phyloP scores from a whole-genome alignment of 2,888 invertebrate species.

The Eurytoma californica region DNA sequence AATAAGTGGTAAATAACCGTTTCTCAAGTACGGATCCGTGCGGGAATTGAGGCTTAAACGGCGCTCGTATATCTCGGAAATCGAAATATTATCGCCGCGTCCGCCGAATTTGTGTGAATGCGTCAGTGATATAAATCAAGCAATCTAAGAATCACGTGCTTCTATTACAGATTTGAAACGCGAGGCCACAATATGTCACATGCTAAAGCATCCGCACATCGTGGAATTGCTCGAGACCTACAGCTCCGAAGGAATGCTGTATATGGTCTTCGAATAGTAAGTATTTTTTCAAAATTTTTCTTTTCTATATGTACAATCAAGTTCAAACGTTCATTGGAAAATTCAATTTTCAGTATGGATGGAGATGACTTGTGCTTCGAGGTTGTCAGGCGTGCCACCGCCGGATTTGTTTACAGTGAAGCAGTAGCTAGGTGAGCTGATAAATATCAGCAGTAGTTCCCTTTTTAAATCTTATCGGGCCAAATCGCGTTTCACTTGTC shows the following conservation, averaged over 20 bases:
- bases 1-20: no score
- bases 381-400: constrained; percentile 95
- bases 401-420: constrained; percentile 99
- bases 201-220: constrained; percentile 99
- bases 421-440: constrained; percentile 93
- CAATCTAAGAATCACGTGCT: background rate
- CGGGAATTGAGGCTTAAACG: no score
- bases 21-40: no score
- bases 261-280: constrained; percentile 99
- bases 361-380: constrained; percentile 99
- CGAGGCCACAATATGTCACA: constrained; percentile 98
- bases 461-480: background rate
- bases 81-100: no score
- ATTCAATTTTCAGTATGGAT: constrained; percentile 88
- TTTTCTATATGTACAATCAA: background rate
- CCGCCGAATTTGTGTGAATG: no score
- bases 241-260: constrained; percentile 98
- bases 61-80: no score
- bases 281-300: constrained; percentile 74
- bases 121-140: no score
- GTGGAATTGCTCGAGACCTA: constrained; percentile 98
- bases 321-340: background rate
- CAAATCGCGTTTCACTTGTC: background rate
- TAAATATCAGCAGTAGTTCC: background rate
- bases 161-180: constrained; percentile 92